These are phyloP conservation scores for Cephalopholis sonnerati DNA, from an alignment of 2,113 vertebrate species.

Conservation along the genomic window DNA sequence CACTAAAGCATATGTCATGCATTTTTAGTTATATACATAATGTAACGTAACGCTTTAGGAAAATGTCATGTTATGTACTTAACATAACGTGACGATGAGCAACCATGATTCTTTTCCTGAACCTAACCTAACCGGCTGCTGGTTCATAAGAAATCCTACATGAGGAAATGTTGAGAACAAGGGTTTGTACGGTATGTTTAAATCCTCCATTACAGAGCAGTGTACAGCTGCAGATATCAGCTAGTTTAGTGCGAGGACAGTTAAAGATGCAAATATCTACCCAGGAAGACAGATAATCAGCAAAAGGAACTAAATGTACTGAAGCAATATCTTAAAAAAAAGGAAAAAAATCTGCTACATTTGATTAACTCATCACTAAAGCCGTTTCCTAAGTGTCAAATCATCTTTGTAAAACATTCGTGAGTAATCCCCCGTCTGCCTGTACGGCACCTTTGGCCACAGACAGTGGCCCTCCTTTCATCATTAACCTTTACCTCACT, in stretches of 20 bases:
- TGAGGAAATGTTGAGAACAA: neutral
- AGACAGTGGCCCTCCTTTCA: slow-evolving; percentile 73
- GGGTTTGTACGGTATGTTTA: neutral
- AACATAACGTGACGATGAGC: too few relatives aligned
- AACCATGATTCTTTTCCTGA: too few relatives aligned
- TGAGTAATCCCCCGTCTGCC: slow-evolving; percentile 62
- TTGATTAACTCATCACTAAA: slow-evolving; percentile 51
- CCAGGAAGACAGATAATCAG: neutral
- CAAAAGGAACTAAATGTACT: neutral
- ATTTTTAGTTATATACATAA: too few relatives aligned
- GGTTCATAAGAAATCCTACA: too few relatives aligned
- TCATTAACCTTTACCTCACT: slow-evolving; percentile 84
- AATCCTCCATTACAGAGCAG: neutral
- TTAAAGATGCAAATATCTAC: slow-evolving; percentile 4
- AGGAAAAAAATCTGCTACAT: slow-evolving; percentile 4
- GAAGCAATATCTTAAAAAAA: neutral
- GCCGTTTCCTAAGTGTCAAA: slow-evolving; percentile 43
- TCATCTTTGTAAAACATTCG: slow-evolving; percentile 61
- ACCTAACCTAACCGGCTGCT: too few relatives aligned
- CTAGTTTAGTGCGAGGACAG: neutral
- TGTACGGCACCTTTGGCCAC: slow-evolving; percentile 64
- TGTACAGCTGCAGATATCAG: neutral
- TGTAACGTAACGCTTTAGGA: too few relatives aligned
- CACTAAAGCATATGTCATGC: too few relatives aligned
- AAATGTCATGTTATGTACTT: too few relatives aligned